Evolutionary conservation across 2,113 vertebrate genomes (phyloP).

Genomic region (Scartelaos histophorus): DNA sequence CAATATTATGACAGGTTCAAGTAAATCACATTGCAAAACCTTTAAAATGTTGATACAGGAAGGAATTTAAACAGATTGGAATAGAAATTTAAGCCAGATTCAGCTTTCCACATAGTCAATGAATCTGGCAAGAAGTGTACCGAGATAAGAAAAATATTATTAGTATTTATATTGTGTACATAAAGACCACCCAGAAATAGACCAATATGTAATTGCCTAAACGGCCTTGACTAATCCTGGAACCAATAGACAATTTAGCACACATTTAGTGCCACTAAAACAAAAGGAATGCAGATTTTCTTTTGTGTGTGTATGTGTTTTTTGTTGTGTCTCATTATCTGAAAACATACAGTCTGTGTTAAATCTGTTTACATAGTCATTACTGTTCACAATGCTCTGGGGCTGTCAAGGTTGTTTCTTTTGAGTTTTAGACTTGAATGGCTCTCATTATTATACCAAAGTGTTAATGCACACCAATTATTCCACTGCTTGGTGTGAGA

Average conservation of each 20-base stretch:
- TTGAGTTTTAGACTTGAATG: background rate
- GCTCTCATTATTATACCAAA: constrained; percentile 28
- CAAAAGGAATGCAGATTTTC: background rate
- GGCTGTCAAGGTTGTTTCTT: constrained; percentile 19
- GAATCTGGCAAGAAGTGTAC: background rate
- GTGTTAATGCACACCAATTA: constrained; percentile 41
- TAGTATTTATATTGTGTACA: background rate
- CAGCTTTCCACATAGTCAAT: background rate
- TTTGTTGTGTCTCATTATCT: constrained; percentile 10
- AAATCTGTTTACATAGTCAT: constrained; percentile 26
- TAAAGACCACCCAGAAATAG: constrained; percentile 5
- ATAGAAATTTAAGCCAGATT: no score
- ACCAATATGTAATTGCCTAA: background rate
- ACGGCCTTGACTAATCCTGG: constrained; percentile 14
- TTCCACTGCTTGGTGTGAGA: constrained; percentile 30
- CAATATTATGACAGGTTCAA: no score
- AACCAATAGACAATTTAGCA: constrained; percentile 17
- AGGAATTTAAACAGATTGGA: no score
- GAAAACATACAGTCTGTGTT: constrained; percentile 23
- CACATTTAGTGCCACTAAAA: background rate
- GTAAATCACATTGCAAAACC: no score
- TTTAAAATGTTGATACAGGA: no score
- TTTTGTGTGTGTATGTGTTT: constrained; percentile 1
- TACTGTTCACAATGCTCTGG: constrained; percentile 15
- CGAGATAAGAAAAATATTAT: background rate